Base-by-base conservation (phyloP, 2,888 invertebrate genomes). In the Uloborus plumipes region DNA sequence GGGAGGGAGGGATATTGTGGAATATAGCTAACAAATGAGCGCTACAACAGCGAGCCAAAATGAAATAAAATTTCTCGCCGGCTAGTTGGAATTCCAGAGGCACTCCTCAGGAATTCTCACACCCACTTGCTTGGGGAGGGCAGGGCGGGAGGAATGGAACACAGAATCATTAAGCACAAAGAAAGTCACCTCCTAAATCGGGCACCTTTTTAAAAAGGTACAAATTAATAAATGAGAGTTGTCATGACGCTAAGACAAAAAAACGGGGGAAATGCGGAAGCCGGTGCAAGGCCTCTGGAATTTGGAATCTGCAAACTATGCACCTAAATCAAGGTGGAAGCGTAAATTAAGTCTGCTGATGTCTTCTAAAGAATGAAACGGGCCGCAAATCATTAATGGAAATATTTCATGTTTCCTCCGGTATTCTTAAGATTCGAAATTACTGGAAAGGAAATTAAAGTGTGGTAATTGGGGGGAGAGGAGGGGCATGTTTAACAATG, bases 241-340 rank as follows among this genome's bases (percentile, higher is more conserved):
- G 49, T 64, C 66, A 16, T 18, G 55, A n/a, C 20, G 55, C 14
- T 18, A 9, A 26, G 51, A 26, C 51, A 39, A 64, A 64, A 64
- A 64, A 64, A 16, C 3, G 16, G 14, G 47, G 16, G 64, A 39
- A 66, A n/a, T 9, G 26, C 16, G 64, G 7, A 47, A 11, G 2
- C n/a, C 9, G 39, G 9, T 39, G 39, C 7, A 9, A 39, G 39
- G 47, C 64, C 20, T n/a, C 64, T 39, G 79, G 80, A 81, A 81
- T 81, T 81, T 67, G 70, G 70, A 69, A 81, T 59, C 62, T 65
- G 80, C 80, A 81, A 81, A 81, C 74, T 81, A 81, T 81, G 74
- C 64, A 62, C 74, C 64, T 81, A 74, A 80, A 69, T 81, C 80
- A 81, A 70, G 70, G 22, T 22, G 51, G 50, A n/a, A 55, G 39